Evolutionary conservation across 2,113 vertebrate genomes (phyloP).

Genomic region (Rhodinocichla rosea): DNA sequence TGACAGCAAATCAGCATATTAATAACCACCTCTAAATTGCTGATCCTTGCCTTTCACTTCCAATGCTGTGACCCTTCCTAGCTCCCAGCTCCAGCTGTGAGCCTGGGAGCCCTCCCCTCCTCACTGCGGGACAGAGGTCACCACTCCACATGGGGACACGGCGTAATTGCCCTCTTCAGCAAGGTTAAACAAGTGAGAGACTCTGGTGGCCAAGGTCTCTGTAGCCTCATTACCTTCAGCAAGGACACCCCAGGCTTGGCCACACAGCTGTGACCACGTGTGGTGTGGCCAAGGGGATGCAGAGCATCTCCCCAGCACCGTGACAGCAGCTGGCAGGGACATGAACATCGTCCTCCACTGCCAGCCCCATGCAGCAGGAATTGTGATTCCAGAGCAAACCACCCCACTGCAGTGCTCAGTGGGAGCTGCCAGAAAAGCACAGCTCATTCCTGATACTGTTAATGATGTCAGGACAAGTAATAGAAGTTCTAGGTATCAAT

Average conservation of each 20-base stretch:
- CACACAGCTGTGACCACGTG: neutral
- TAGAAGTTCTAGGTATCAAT: neutral
- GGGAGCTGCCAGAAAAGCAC: neutral
- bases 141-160: accelerated
- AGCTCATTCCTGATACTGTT: neutral
- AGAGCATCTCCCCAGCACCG: neutral
- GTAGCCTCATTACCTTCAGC: neutral
- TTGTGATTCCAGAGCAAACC: neutral
- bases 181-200: neutral
- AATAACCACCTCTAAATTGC: conserved; percentile 15
- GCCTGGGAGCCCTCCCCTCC: neutral
- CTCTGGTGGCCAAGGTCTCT: neutral
- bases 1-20: conserved; percentile 56
- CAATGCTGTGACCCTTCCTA: neutral
- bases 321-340: accelerated
- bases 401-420: neutral
- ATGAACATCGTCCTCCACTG: accelerated
- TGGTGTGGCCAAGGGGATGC: neutral
- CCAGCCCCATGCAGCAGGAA: neutral
- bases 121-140: neutral
- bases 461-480: neutral
- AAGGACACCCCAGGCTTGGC: conserved; percentile 9
- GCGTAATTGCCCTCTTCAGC: neutral
- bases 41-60: conserved; percentile 26
- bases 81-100: neutral